These are phyloP conservation scores for Lerista edwardsae DNA, from an alignment of 2,797 vertebrate genomes.

Conservation along the genomic window DNA sequence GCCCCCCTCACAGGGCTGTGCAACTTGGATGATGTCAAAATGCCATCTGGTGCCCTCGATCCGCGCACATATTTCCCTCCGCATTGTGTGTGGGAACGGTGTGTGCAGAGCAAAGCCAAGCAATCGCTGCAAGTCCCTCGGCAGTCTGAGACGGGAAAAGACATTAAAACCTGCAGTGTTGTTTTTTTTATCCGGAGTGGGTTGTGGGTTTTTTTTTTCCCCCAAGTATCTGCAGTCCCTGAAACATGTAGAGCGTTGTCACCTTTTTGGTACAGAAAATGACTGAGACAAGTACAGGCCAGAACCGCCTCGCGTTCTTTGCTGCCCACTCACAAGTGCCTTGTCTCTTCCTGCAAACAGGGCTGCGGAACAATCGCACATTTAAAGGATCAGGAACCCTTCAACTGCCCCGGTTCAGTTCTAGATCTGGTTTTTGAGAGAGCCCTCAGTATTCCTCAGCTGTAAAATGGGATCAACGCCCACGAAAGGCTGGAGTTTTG, in stretches of 20 bases:
- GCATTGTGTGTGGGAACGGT: not conserved
- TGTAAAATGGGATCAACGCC: not conserved
- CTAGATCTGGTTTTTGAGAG: not conserved
- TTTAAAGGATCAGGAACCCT: not conserved
- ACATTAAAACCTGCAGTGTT: not conserved
- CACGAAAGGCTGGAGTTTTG: too few relatives aligned
- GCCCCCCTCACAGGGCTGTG: not conserved
- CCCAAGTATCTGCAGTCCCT: too few relatives aligned
- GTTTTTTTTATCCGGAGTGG: not conserved
- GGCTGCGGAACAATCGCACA: not conserved
- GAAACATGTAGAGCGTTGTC: not conserved
- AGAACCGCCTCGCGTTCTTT: not conserved
- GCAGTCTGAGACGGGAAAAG: not conserved
- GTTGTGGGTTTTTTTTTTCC: not conserved
- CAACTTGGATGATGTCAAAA: slow-evolving; percentile 29
- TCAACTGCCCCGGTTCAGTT: not conserved
- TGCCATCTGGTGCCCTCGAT: slow-evolving; percentile 18
- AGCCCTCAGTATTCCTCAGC: not conserved
- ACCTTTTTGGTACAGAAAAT: not conserved
- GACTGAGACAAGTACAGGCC: not conserved
- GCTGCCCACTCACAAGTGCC: too few relatives aligned
- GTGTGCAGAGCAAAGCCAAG: not conserved
- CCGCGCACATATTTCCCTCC: not conserved
- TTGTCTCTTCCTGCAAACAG: not conserved
- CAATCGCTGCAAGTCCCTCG: fast-evolving